These are phyloP conservation scores for Camponotus fellah DNA, from an alignment of 2,888 invertebrate species.

Conservation along the genomic window DNA sequence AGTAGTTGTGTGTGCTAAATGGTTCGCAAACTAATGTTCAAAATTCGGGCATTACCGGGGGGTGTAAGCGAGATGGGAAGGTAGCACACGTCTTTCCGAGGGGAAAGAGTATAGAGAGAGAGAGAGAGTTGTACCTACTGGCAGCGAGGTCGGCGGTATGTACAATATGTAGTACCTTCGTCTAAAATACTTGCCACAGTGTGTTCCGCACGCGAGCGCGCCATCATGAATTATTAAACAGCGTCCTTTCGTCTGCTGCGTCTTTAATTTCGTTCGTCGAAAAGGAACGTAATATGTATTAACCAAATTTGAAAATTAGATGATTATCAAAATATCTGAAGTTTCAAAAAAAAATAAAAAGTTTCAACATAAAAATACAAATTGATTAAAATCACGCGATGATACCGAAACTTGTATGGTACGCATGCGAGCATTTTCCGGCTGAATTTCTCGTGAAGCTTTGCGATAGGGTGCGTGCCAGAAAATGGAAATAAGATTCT, in stretches of 20 bases:
- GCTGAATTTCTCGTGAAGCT: constrained; percentile 17
- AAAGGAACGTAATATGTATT: neutral
- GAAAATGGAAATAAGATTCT: constrained; percentile 72
- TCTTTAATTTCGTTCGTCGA: constrained; percentile 27
- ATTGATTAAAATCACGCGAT: constrained; percentile 6
- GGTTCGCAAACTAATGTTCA: constrained; percentile 78
- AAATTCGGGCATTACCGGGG: constrained; percentile 68
- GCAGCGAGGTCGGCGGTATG: constrained; percentile 20
- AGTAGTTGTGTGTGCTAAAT: constrained; percentile 77
- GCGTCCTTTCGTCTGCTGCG: constrained; percentile 4
- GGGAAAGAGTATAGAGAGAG: constrained; percentile 22
- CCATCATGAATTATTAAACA: constrained; percentile 49
- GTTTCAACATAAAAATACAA: neutral
- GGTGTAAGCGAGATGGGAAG: constrained; percentile 52
- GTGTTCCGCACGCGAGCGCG: neutral
- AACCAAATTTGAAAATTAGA: neutral
- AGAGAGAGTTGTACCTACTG: constrained; percentile 51
- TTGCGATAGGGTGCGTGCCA: constrained; percentile 61
- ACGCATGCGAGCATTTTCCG: neutral
- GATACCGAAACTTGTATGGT: neutral
- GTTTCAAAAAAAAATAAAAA: neutral
- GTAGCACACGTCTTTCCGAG: constrained; percentile 39
- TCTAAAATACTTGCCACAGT: constrained; percentile 20
- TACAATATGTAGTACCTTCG: constrained; percentile 20
- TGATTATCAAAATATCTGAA: neutral